Conservation (phyloP, 2,113 vertebrate genomes). For the Prunella himalayana region DNA sequence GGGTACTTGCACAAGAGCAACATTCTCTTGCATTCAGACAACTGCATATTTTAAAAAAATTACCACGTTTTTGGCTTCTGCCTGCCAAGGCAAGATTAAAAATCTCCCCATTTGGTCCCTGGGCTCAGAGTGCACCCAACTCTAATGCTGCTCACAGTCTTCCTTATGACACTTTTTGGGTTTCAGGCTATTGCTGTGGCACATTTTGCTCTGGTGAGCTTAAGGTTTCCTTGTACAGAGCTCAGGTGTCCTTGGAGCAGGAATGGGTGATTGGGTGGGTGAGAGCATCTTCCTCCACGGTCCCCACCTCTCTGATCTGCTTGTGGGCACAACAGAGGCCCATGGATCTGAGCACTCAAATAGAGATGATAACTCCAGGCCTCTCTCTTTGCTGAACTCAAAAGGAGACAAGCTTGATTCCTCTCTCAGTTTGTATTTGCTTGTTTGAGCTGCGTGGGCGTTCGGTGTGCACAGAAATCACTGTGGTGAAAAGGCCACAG, state of each 20-base stretch:
- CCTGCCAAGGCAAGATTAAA: background rate
- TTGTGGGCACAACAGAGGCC: background rate
- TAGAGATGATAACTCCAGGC: background rate
- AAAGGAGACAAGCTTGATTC: background rate
- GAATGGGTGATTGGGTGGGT: background rate
- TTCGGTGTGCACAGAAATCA: background rate
- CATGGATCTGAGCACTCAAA: background rate
- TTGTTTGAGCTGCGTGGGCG: background rate
- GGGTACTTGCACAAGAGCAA: background rate
- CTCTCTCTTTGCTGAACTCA: background rate
- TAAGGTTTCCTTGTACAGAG: background rate
- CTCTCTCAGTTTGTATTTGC: background rate
- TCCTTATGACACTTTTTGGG: background rate
- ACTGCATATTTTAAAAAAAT: background rate
- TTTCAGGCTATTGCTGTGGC: slow-evolving; percentile 16
- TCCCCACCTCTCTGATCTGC: background rate
- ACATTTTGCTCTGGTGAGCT: background rate
- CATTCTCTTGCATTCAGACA: background rate
- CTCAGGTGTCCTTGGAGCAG: background rate
- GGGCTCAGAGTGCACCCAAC: background rate
- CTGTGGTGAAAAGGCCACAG: background rate
- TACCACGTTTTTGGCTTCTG: background rate
- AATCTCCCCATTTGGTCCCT: background rate
- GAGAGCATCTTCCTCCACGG: background rate
- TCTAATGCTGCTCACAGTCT: background rate